A percentile compares a stretch with the other conserved stretches of the same genome.
phyloP scores from a whole-genome alignment of 2,888 invertebrate species.

The Tetrapedia diversipes region DNA sequence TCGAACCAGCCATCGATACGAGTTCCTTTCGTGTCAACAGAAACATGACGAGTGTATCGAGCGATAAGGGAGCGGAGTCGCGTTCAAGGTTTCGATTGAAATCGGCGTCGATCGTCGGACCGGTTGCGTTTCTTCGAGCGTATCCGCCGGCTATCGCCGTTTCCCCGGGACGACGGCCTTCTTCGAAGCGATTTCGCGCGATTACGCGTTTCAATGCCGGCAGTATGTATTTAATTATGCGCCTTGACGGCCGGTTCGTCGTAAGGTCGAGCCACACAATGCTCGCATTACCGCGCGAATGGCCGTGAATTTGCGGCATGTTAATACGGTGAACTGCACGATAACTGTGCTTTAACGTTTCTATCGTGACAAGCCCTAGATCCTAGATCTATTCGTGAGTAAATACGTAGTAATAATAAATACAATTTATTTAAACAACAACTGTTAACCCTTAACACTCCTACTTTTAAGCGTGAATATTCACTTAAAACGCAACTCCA shows the following conservation, averaged over 20 bases:
- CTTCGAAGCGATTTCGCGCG: constrained; percentile 65
- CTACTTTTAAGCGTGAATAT: too few relatives aligned
- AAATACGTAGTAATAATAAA: too few relatives aligned
- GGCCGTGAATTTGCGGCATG: constrained; percentile 34
- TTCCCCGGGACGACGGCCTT: constrained; percentile 65
- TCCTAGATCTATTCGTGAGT: too few relatives aligned
- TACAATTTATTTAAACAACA: too few relatives aligned
- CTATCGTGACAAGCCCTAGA: constrained; percentile 49
- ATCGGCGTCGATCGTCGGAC: constrained; percentile 26
- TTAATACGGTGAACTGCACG: constrained; percentile 19
- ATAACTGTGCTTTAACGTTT: constrained; percentile 31
- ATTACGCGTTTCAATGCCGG: constrained; percentile 50
- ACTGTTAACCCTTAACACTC: too few relatives aligned
- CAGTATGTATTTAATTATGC: constrained; percentile 35
- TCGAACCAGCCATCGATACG: not conserved
- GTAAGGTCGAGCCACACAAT: constrained; percentile 23
- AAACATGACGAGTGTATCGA: not conserved
- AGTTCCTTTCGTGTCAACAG: not conserved
- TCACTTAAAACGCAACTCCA: too few relatives aligned
- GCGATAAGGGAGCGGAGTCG: constrained; percentile 17
- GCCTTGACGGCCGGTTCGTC: constrained; percentile 1
- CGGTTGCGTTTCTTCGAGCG: constrained; percentile 66
- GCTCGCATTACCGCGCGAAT: constrained; percentile 41
- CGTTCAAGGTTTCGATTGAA: constrained; percentile 51
- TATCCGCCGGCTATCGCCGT: constrained; percentile 40